Evolutionary conservation across 2,888 invertebrate species (phyloP).

Genomic region (Athalia cordata): DNA sequence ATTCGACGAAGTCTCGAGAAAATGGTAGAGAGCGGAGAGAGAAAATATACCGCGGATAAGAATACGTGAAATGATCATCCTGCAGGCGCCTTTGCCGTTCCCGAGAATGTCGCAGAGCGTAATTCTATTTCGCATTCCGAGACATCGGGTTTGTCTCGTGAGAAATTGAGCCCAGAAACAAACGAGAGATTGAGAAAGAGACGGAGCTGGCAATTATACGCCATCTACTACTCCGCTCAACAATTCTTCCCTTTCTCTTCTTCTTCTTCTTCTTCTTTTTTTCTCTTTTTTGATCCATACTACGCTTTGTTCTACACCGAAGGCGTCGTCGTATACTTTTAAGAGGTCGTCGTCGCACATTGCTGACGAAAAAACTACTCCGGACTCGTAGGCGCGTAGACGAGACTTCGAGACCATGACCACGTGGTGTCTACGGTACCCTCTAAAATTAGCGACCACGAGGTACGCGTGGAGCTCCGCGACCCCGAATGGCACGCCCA

Average conservation of each 20-base stretch:
- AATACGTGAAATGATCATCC: conserved; percentile 26
- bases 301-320: conserved; percentile 21
- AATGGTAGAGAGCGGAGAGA: conserved; percentile 1
- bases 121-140: conserved; percentile 42
- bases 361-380: conserved; percentile 47
- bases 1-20: neutral
- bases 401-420: conserved; percentile 54
- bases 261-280: conserved; percentile 25
- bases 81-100: neutral
- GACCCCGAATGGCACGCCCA: conserved; percentile 56
- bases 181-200: conserved; percentile 43
- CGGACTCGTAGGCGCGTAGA: conserved; percentile 64
- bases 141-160: conserved; percentile 35
- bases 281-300: conserved; percentile 25
- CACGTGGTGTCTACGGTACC: conserved; percentile 71
- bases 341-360: conserved; percentile 40
- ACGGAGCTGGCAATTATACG: conserved; percentile 55
- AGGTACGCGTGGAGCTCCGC: conserved; percentile 62
- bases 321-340: neutral
- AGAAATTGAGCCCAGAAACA: conserved; percentile 31
- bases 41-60: conserved; percentile 14
- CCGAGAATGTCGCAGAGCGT: neutral
- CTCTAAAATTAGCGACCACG: conserved; percentile 71
- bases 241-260: neutral
- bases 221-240: conserved; percentile 42